Evolutionary conservation across 2,888 invertebrate species (phyloP), one percentile per base, ranked within the genome.

Genomic region (Lucinisca nassula): DNA sequence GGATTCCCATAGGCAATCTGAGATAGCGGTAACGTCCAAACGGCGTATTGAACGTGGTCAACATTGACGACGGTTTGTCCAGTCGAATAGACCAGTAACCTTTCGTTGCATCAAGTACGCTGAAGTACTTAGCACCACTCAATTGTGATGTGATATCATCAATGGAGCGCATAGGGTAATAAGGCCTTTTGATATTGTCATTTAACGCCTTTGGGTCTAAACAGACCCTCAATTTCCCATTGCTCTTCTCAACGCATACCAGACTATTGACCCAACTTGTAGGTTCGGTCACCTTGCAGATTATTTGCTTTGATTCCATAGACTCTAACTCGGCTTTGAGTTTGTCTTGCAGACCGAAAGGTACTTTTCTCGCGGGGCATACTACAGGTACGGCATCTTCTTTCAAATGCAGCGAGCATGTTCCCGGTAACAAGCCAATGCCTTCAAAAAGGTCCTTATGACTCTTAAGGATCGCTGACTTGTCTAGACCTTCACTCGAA

Each of bases 151-250:
- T 77, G 1, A 89, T 74, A 72, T 88, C 88, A 14, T 90, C 88
- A 27, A 87, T 27, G 1, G 82, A 84, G 17, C 76, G 51, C 79
- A 87, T 81, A 0, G 85, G 84, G 45, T 85, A 80, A 37, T 89
- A 84, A 6, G 61, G 76, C 67, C 87, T 72, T 4, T 67, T 27
- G 12, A 88, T 74, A 32, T 78, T 82, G 40, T 84, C 79, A 58
- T 91, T 90, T 27, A 91, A 77, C 38, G 77, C 82, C 27, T 78
- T 72, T 10, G 91, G 90, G 72, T 90, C 88, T 27, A 91, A 30
- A 51, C 87, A 88, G n/a, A 91, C 55, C n/a, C 90, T 77, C 14
- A 90, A 32, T 49, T 89, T 84, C 4, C 88, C 88, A 21, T 51
- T 72, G 0, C 17, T 38, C 78, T 89, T 89, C 49, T 84, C 79